A percentile compares a stretch with the other conserved stretches of the same genome.
phyloP scores from a whole-genome alignment of 2,113 vertebrate genomes.

The Shinisaurus crocodilurus region DNA sequence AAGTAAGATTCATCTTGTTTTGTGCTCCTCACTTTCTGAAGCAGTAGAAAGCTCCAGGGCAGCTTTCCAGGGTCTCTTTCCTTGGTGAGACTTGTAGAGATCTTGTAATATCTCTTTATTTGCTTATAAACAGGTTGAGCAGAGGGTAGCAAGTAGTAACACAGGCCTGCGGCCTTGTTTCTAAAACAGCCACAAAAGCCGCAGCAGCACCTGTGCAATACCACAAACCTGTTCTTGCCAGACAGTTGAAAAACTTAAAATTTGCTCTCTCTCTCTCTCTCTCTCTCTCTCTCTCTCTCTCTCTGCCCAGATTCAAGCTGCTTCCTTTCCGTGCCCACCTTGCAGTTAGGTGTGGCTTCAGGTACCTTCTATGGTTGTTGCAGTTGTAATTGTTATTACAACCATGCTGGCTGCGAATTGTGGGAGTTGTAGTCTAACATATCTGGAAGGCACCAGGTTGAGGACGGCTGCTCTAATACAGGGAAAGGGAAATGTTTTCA shows the following conservation, averaged over 20 bases:
- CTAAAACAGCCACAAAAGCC: conserved; percentile 2
- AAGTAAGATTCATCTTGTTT: background rate
- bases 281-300: background rate
- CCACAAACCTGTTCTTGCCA: background rate
- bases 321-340: background rate
- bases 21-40: background rate
- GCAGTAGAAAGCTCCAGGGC: background rate
- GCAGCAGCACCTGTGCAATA: background rate
- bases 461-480: background rate
- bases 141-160: background rate
- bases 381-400: background rate
- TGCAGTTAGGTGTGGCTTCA: background rate
- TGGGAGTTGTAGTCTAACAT: too few relatives aligned
- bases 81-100: background rate
- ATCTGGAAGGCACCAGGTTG: too few relatives aligned
- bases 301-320: background rate
- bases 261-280: too few relatives aligned
- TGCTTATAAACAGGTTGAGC: background rate
- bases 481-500: background rate
- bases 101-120: background rate
- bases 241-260: background rate
- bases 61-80: background rate
- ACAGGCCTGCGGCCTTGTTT: background rate
- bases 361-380: background rate
- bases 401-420: too few relatives aligned